Evolutionary conservation across 1,140 invertebrate genomes (phyloP), one percentile per base, ranked within the genome.

Genomic region (Procambarus clarkii): DNA sequence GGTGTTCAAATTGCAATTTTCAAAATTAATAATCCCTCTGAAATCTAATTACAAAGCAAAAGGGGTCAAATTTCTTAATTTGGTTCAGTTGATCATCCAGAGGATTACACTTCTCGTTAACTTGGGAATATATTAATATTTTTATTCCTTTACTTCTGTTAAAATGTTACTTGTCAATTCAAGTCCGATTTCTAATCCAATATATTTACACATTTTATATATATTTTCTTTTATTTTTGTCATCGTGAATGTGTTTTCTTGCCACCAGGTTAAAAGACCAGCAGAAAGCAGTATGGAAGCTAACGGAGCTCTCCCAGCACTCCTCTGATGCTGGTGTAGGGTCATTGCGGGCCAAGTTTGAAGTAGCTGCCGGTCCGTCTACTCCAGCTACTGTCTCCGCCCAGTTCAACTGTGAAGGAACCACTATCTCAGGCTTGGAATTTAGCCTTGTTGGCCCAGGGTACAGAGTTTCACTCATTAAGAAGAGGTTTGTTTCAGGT

Each of bases 341-440:
- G 0, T 98, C 97, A 15, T 95, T 99, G 76, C 96, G 97, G 90
- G 98, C 98, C 24, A 96, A 98, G 69, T 97, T 99, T 93, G 98
- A 99, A 93, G 94, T 99, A 4, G 96, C 95, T 82, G 95, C 95
- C 93, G 98, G 98, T 0, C 98, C 98, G 0, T 97, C 97, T 21
- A 96, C 95, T 77, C 97, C 97, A 87, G 96, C 96, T 54, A 98
- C 97, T 7, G 97, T 99, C 92, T 97, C 97, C 44, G 96, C 98
- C 34, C 98, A 98, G 94, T 99, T 99, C 94, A 97, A 98, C 94
- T 98, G 98, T 94, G 98, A 98, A 95, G 98, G 98, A 77, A 98
- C 98, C 54, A 93, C 91, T 78, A 74, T 99, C 13, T 99, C 98
- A 44, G 98, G 98, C 58, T 96, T 98, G 83, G 98, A 99, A 93